A percentile compares a stretch with the other conserved stretches of the same genome.
phyloP scores from a whole-genome alignment of 2,113 vertebrate species.

The Vombatus ursinus region DNA sequence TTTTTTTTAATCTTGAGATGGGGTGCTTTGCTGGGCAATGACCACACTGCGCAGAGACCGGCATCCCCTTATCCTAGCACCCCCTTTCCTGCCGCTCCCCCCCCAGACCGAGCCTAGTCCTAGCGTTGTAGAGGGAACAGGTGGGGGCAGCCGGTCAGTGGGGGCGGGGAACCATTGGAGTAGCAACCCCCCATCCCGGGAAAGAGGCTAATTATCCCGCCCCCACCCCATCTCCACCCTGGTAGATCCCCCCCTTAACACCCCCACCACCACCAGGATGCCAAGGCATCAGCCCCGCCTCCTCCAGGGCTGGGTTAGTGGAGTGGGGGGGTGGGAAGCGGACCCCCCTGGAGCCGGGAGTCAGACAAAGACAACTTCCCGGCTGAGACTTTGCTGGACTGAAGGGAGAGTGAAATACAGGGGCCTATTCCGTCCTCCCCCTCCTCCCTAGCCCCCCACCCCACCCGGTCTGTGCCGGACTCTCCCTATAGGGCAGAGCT shows the following conservation, averaged over 20 bases:
- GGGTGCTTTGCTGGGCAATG: constrained; percentile 36
- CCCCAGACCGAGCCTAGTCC: constrained; percentile 34
- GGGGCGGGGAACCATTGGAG: neutral
- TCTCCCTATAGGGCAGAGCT: constrained; percentile 37
- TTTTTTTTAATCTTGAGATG: constrained; percentile 69
- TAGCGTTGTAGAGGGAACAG: constrained; percentile 66
- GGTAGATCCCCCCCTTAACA: neutral
- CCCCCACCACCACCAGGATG: neutral
- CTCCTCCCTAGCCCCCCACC: neutral
- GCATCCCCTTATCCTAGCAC: neutral
- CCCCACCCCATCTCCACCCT: constrained; percentile 39
- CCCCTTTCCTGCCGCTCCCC: constrained; percentile 9
- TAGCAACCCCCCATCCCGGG: neutral
- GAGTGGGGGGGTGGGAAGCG: constrained; percentile 67
- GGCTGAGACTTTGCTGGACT: constrained; percentile 59
- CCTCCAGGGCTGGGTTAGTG: constrained; percentile 42
- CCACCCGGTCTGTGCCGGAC: neutral
- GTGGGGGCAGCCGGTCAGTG: constrained; percentile 68
- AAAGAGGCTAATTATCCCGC: constrained; percentile 46
- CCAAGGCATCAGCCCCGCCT: constrained; percentile 45
- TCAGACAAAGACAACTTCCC: constrained; percentile 74
- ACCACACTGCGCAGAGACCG: neutral
- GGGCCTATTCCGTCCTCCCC: neutral
- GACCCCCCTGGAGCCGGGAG: constrained; percentile 38
- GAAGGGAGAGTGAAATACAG: constrained; percentile 51